Evolutionary conservation across 2,888 invertebrate species (phyloP).

Genomic region (Anodontia alba): DNA sequence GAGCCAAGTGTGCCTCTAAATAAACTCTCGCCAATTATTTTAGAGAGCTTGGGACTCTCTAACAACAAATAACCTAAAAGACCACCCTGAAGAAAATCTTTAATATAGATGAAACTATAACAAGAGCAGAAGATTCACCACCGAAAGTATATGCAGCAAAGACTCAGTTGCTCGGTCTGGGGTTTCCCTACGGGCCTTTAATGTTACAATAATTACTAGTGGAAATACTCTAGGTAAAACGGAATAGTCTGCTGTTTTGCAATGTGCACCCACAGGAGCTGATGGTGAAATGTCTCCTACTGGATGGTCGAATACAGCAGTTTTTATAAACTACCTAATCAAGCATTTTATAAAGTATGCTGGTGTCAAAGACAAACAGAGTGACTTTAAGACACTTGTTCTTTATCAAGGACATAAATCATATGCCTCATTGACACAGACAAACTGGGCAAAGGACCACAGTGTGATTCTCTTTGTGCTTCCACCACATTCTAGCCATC

Average conservation of each 20-base stretch:
- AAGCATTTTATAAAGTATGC: slow-evolving; percentile 37
- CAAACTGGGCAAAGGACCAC: slow-evolving; percentile 43
- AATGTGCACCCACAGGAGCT: slow-evolving; percentile 36
- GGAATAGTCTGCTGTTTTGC: slow-evolving; percentile 31
- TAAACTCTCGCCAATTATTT: slow-evolving; percentile 32
- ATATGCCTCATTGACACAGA: slow-evolving; percentile 37
- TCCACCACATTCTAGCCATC: slow-evolving; percentile 49
- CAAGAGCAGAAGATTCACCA: slow-evolving; percentile 41
- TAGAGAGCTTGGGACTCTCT: slow-evolving; percentile 35
- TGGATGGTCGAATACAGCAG: slow-evolving; percentile 44
- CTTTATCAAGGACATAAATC: slow-evolving; percentile 57
- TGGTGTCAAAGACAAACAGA: slow-evolving; percentile 12
- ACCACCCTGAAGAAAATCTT: slow-evolving; percentile 39
- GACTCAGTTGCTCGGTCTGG: slow-evolving; percentile 28
- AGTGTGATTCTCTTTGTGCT: slow-evolving; percentile 59
- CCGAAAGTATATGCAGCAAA: slow-evolving; percentile 34
- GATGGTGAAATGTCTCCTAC: slow-evolving; percentile 37
- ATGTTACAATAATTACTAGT: slow-evolving; percentile 37
- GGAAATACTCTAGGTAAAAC: slow-evolving; percentile 39
- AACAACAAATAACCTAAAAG: slow-evolving; percentile 13
- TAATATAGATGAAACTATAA: slow-evolving; percentile 48
- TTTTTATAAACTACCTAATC: slow-evolving; percentile 34
- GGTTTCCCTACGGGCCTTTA: slow-evolving; percentile 30
- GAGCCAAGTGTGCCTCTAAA: slow-evolving; percentile 37
- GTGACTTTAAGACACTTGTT: slow-evolving; percentile 17